Conservation (phyloP, 2,888 invertebrate species). For the Saturnia pavonia region DNA sequence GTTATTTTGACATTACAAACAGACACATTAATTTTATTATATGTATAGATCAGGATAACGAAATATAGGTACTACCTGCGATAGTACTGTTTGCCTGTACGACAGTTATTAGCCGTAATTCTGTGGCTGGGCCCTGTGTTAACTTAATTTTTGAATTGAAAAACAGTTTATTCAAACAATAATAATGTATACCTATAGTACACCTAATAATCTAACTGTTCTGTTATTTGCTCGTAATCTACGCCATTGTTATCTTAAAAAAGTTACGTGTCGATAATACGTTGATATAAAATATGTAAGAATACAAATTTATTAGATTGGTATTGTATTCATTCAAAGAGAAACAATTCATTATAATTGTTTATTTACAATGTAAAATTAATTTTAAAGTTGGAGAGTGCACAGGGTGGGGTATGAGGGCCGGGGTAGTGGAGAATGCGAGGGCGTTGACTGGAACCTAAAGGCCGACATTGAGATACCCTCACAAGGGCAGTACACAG, state of each 20-base stretch:
- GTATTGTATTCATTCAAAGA: conserved; percentile 13
- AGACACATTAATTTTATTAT: too few relatives aligned
- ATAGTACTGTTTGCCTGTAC: background rate
- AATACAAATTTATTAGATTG: background rate
- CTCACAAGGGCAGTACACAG: conserved; percentile 76
- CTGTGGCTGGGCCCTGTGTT: background rate
- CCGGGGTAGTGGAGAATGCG: conserved; percentile 59
- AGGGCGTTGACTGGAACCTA: conserved; percentile 74
- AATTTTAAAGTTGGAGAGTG: conserved; percentile 25
- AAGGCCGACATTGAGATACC: conserved; percentile 75
- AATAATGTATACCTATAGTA: background rate
- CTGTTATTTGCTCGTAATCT: background rate
- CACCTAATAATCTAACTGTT: background rate
- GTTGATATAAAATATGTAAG: background rate
- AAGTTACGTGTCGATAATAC: conserved; percentile 1
- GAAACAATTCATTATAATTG: conserved; percentile 32
- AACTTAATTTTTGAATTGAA: background rate
- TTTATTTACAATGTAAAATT: conserved; percentile 60
- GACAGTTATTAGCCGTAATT: background rate
- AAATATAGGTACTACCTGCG: background rate
- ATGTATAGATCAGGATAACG: background rate
- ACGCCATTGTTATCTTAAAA: conserved; percentile 1
- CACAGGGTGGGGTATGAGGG: conserved; percentile 41
- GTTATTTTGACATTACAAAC: too few relatives aligned
- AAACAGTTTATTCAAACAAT: background rate